A percentile compares a stretch with the other conserved stretches of the same genome.
Evolutionary conservation across 2,797 vertebrate genomes (phyloP).

Genomic region (Nannoperca obscura): DNA sequence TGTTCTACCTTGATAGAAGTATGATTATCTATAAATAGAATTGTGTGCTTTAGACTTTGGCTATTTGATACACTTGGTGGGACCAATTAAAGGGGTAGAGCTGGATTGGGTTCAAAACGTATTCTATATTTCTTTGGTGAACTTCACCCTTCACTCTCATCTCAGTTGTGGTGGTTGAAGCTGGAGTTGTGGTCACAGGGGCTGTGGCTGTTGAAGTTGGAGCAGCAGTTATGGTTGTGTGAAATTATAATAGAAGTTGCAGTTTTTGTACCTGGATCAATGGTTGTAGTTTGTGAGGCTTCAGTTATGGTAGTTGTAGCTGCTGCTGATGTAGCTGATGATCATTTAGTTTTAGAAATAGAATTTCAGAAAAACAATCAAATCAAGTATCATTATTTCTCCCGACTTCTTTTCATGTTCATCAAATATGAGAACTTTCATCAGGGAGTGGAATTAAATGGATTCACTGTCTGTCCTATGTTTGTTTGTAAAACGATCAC

Average conservation of each 20-base stretch:
- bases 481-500: not conserved
- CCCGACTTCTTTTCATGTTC: not conserved
- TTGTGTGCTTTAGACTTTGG: not conserved
- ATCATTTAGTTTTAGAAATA: no score
- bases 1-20: no score
- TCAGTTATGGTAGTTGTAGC: not conserved
- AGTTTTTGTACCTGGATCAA: no score
- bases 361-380: not conserved
- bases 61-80: not conserved
- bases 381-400: not conserved
- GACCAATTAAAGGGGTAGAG: no score
- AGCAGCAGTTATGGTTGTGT: no score
- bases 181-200: not conserved
- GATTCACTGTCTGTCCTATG: not conserved
- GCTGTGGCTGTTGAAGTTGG: no score
- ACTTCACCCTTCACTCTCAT: no score
- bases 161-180: not conserved
- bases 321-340: not conserved
- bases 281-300: no score
- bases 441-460: not conserved
- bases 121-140: no score
- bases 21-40: not conserved
- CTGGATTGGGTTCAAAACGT: no score
- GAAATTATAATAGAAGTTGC: no score
- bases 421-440: not conserved